Evolutionary conservation across 2,888 invertebrate species (phyloP).

Genomic region (Stenichneumon culpator): DNA sequence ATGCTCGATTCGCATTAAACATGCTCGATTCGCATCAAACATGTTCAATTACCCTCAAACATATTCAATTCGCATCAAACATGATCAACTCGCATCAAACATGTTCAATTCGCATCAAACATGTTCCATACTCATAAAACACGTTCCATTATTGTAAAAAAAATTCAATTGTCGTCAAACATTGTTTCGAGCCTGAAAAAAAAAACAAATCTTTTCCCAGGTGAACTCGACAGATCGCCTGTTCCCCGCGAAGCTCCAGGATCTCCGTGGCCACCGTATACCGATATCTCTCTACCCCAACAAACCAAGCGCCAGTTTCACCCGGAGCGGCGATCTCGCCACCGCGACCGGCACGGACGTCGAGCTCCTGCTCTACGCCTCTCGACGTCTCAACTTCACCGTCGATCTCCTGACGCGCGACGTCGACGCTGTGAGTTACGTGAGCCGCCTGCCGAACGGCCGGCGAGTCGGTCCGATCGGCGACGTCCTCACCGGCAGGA

Average conservation of each 20-base stretch:
- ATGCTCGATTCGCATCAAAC: too few relatives aligned
- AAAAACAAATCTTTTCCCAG: background rate
- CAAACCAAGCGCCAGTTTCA: slow-evolving; percentile 46
- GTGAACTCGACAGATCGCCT: slow-evolving; percentile 23
- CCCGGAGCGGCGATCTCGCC: background rate
- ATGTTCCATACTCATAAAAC: too few relatives aligned
- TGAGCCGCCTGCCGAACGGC: slow-evolving; percentile 51
- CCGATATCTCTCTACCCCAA: slow-evolving; percentile 61
- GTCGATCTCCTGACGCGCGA: slow-evolving; percentile 44
- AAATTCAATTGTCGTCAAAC: background rate
- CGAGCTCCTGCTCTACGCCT: slow-evolving; percentile 54
- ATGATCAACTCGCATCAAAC: too few relatives aligned
- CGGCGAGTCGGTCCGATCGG: slow-evolving; percentile 58
- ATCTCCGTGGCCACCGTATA: slow-evolving; percentile 60
- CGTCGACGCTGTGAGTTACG: slow-evolving; percentile 48
- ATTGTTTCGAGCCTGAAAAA: background rate
- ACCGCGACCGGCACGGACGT: slow-evolving; percentile 60
- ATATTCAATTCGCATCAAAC: too few relatives aligned
- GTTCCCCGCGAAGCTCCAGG: slow-evolving; percentile 66
- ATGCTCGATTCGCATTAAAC: too few relatives aligned
- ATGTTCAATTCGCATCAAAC: too few relatives aligned
- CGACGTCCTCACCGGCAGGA: slow-evolving; percentile 60
- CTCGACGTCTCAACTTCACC: slow-evolving; percentile 64
- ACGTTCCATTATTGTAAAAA: too few relatives aligned
- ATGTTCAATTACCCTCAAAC: too few relatives aligned